Conservation (phyloP, 1,140 invertebrate species). For the Cydia fagiglandana region DNA sequence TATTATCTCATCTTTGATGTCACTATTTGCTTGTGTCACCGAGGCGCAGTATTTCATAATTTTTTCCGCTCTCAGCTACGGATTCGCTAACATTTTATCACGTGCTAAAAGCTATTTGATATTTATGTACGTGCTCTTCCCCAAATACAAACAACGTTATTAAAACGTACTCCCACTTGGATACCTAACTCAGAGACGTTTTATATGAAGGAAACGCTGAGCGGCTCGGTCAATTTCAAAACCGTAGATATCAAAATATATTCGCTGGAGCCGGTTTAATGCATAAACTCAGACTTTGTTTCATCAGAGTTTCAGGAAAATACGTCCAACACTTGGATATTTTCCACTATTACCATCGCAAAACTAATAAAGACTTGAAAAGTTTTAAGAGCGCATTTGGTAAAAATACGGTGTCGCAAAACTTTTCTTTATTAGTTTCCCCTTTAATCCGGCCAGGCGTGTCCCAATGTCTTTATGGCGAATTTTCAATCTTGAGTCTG, state of each 20-base stretch:
- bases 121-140: slow-evolving; percentile 35
- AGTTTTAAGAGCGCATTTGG: slow-evolving; percentile 73
- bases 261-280: slow-evolving; percentile 48
- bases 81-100: slow-evolving; percentile 46
- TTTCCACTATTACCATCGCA: slow-evolving; percentile 58
- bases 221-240: slow-evolving; percentile 7
- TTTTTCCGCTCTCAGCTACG: slow-evolving; percentile 42
- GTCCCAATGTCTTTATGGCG: slow-evolving; percentile 78
- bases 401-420: slow-evolving; percentile 78
- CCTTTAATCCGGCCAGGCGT: slow-evolving; percentile 75
- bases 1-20: slow-evolving; percentile 61
- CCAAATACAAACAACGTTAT: slow-evolving; percentile 37
- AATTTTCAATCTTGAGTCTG: slow-evolving; percentile 77
- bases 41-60: slow-evolving; percentile 49
- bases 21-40: slow-evolving; percentile 48
- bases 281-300: slow-evolving; percentile 30
- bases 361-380: slow-evolving; percentile 71
- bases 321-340: slow-evolving; percentile 54
- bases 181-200: slow-evolving; percentile 12
- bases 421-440: slow-evolving; percentile 78
- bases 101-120: slow-evolving; percentile 50
- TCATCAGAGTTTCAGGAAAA: slow-evolving; percentile 44
- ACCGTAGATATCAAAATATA: slow-evolving; percentile 37
- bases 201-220: slow-evolving; percentile 10
- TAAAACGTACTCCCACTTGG: slow-evolving; percentile 41